These are phyloP conservation scores for Eciton burchellii DNA, from an alignment of 1,140 invertebrate genomes.

Conservation along the genomic window DNA sequence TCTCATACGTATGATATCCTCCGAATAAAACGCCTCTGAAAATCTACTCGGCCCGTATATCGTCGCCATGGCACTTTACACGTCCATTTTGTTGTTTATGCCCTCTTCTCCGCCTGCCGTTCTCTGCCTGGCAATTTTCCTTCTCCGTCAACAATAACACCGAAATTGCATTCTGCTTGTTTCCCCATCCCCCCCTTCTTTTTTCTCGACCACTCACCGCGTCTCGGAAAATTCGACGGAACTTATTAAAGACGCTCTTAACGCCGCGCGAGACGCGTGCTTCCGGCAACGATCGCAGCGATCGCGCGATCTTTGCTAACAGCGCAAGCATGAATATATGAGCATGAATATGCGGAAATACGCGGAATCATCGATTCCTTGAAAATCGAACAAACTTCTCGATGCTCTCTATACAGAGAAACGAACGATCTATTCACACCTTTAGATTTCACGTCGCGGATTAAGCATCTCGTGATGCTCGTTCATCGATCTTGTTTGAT, in stretches of 20 bases:
- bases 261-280: background rate
- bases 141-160: background rate
- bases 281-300: conserved; percentile 4
- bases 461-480: too few species aligned
- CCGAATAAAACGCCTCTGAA: background rate
- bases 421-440: background rate
- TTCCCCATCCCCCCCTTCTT: too few species aligned
- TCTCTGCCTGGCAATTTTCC: too few species aligned
- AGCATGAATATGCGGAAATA: too few species aligned
- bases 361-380: background rate
- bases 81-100: background rate
- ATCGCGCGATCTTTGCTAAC: background rate
- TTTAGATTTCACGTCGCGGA: background rate
- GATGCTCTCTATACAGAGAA: background rate
- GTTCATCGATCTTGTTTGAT: too few species aligned
- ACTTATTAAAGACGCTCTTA: conserved; percentile 10
- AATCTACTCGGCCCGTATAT: background rate
- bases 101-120: too few species aligned
- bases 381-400: background rate
- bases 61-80: background rate
- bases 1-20: background rate
- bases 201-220: background rate
- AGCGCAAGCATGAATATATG: too few species aligned
- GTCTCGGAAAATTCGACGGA: conserved; percentile 18
- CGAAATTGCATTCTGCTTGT: conserved; percentile 33